Evolutionary conservation across 2,888 invertebrate species (phyloP), one percentile per base, ranked within the genome.

Genomic region (Meloe dianella): DNA sequence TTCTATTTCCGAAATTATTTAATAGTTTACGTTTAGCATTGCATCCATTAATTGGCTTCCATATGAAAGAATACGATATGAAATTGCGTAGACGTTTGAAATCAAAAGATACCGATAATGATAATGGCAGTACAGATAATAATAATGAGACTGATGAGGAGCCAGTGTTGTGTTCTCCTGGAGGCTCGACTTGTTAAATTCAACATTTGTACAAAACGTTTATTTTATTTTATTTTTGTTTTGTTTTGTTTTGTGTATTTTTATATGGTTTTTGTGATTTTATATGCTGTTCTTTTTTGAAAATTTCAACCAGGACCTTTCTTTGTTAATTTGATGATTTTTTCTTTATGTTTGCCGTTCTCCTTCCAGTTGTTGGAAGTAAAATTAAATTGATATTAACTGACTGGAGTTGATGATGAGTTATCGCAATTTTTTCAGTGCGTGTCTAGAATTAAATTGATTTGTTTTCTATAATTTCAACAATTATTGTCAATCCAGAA

Each of bases 21-120:
- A 85, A 87, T 77, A 93, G 92, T 72, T 84, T 95, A 67, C 88
- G 90, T 78, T 87, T 88, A 24, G 93, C 94, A n/a, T 82, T 95
- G 71, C 89, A 91, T 74, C 94, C 94, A 0, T 84, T 94, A 61
- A 90, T 93, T 77, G 88, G 89, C 54, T 72, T 68, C 70, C 65
- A 75, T 71, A 85, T 86, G 72, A 86, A 86, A 71, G 85, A 86
- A 74, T 86, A 85, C 72, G 86, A 87, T 74, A 83, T 86, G 27
- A 85, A 87, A 73, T 85, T 87, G 72, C 84, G 87, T 66, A 88
- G 89, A 80, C 87, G 88, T 71, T 87, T 87, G 10, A 88, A 89
- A 30, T 86, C 87, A 67, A 87, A 87, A 78, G 87, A 88, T 81
- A 41, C 85, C 69, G 85, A 87, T 1, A n/a, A 14, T 35, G 7